Conservation (phyloP, 1,140 invertebrate species). For the Elysia chlorotica region DNA sequence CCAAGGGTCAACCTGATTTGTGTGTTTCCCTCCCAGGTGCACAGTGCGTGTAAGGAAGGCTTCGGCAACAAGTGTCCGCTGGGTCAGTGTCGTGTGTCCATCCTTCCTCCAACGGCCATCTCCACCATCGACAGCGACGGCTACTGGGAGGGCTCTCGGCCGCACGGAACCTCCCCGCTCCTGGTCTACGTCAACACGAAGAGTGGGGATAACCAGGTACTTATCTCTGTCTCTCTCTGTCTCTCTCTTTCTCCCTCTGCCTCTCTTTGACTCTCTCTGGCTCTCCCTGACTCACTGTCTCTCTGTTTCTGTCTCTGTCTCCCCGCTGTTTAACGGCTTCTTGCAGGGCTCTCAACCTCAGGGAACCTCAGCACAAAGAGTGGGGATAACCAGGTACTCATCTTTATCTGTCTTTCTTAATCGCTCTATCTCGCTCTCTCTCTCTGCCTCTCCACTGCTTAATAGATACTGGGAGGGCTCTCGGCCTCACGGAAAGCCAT, state of each 20-base stretch:
- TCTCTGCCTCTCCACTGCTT: no score
- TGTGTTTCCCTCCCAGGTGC: constrained; percentile 68
- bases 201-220: constrained; percentile 84
- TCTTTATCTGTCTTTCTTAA: not conserved
- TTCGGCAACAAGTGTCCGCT: constrained; percentile 76
- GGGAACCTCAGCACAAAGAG: no score
- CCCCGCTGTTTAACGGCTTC: no score
- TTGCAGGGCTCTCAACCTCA: no score
- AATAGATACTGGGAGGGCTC: no score
- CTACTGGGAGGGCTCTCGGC: constrained; percentile 87
- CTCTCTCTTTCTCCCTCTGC: not conserved
- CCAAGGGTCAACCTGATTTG: no score
- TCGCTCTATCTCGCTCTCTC: no score
- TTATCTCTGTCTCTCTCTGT: no score
- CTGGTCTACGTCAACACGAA: constrained; percentile 97
- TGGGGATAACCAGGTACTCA: no score
- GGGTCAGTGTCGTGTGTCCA: constrained; percentile 84
- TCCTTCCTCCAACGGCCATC: constrained; percentile 89
- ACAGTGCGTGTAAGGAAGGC: constrained; percentile 77
- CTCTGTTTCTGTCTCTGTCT: not conserved
- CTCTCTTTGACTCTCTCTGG: no score
- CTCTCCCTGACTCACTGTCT: not conserved
- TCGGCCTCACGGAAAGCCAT: no score
- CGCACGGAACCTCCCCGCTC: constrained; percentile 81
- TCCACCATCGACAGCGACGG: constrained; percentile 80